Evolutionary conservation across 2,888 invertebrate species (phyloP).

Genomic region (Mycalesis mineus): DNA sequence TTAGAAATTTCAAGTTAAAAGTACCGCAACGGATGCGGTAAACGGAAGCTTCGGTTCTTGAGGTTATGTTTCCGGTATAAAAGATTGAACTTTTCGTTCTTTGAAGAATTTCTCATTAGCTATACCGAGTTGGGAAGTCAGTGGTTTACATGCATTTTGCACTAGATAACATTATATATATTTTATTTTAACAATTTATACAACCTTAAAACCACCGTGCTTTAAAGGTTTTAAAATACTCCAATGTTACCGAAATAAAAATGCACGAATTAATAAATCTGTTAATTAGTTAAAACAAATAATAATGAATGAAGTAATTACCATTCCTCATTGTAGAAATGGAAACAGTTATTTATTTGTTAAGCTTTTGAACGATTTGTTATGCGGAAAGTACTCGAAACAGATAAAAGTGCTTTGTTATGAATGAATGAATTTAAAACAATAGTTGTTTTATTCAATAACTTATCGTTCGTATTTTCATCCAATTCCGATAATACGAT

Average conservation of each 20-base stretch:
- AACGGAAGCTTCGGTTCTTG: too few relatives aligned
- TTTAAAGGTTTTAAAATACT: not conserved
- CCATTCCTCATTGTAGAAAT: constrained; percentile 6
- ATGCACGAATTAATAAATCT: not conserved
- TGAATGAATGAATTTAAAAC: not conserved
- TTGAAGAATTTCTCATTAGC: too few relatives aligned
- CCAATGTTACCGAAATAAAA: not conserved
- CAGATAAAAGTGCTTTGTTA: not conserved
- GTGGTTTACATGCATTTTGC: too few relatives aligned
- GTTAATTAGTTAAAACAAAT: not conserved
- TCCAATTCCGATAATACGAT: too few relatives aligned
- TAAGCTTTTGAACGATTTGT: not conserved
- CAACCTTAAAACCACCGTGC: too few relatives aligned
- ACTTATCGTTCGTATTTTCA: not conserved
- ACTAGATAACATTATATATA: too few relatives aligned
- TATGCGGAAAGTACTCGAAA: not conserved
- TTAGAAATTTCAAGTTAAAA: too few relatives aligned
- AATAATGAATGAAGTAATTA: not conserved
- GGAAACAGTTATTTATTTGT: not conserved
- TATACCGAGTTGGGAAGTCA: too few relatives aligned
- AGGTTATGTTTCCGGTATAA: too few relatives aligned
- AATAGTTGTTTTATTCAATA: not conserved
- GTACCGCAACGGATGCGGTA: too few relatives aligned
- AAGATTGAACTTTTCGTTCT: too few relatives aligned
- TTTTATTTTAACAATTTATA: too few relatives aligned